These are phyloP conservation scores for Epizoanthus illoricatus DNA, from an alignment of 92 coral and sea anemone genomes.

Conservation along the genomic window DNA sequence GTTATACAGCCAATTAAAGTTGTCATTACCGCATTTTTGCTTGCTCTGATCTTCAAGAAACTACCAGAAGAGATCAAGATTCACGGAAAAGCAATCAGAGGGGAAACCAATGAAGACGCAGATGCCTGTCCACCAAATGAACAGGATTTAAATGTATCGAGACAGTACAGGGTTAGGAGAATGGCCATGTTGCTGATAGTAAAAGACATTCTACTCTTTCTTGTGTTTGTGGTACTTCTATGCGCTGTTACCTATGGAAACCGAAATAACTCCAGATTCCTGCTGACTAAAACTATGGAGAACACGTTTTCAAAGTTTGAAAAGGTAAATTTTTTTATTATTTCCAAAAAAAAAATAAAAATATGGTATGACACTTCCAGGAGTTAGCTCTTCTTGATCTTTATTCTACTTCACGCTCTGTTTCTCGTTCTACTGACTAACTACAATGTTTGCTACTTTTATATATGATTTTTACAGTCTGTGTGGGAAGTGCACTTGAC, in stretches of 20 bases:
- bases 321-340: background rate
- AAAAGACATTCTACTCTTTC: constrained; percentile 36
- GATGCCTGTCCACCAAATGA: constrained; percentile 15
- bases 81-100: background rate
- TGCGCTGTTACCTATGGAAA: constrained; percentile 34
- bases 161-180: constrained; percentile 30
- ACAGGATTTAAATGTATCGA: constrained; percentile 29
- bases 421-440: no score
- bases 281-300: constrained; percentile 35
- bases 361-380: no score
- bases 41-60: constrained; percentile 60
- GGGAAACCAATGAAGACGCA: background rate
- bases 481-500: no score
- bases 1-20: constrained; percentile 76
- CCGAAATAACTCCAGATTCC: constrained; percentile 30
- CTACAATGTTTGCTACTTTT: no score
- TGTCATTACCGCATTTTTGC: constrained; percentile 56
- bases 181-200: constrained; percentile 30
- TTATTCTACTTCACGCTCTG: no score
- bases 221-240: constrained; percentile 39
- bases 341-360: no score
- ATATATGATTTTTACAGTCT: no score
- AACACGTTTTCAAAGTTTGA: constrained; percentile 44
- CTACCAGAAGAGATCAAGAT: constrained; percentile 49
- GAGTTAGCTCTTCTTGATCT: no score